Conservation (phyloP, 2,888 invertebrate genomes). For the Carpatolechia fugitivella region DNA sequence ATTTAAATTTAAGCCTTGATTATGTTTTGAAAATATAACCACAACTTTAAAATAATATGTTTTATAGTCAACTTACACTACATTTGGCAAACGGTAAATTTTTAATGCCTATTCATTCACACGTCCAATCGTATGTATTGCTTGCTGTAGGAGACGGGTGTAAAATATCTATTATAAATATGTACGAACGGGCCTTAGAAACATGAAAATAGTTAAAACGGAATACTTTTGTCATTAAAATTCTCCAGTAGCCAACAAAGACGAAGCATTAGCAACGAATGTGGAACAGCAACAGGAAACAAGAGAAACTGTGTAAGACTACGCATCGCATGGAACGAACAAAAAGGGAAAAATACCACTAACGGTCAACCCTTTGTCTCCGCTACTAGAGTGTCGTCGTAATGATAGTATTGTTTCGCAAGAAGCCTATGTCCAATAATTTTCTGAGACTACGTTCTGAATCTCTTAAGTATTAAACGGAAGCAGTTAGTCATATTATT, state of each 20-base stretch:
- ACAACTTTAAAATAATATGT: constrained; percentile 15
- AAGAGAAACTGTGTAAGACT: constrained; percentile 48
- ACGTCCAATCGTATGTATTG: neutral
- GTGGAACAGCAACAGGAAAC: constrained; percentile 53
- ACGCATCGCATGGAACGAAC: constrained; percentile 44
- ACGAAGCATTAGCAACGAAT: constrained; percentile 40
- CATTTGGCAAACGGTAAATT: neutral
- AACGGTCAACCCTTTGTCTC: constrained; percentile 60
- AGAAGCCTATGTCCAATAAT: constrained; percentile 28
- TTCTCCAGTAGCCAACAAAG: constrained; percentile 39
- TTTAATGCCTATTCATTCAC: constrained; percentile 1
- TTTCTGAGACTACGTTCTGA: constrained; percentile 16
- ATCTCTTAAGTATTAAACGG: neutral
- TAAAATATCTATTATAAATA: neutral
- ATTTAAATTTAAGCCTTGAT: constrained; percentile 23
- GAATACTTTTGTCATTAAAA: constrained; percentile 24
- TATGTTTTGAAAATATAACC: constrained; percentile 24
- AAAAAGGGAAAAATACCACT: constrained; percentile 47
- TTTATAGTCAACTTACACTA: neutral
- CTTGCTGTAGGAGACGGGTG: neutral
- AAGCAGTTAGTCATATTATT: too few relatives aligned
- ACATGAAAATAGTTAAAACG: neutral
- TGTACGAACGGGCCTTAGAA: neutral
- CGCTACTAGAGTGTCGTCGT: constrained; percentile 38
- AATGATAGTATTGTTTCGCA: constrained; percentile 48